phyloP scores from a whole-genome alignment of 2,888 invertebrate species.

The Acronicta aceris region DNA sequence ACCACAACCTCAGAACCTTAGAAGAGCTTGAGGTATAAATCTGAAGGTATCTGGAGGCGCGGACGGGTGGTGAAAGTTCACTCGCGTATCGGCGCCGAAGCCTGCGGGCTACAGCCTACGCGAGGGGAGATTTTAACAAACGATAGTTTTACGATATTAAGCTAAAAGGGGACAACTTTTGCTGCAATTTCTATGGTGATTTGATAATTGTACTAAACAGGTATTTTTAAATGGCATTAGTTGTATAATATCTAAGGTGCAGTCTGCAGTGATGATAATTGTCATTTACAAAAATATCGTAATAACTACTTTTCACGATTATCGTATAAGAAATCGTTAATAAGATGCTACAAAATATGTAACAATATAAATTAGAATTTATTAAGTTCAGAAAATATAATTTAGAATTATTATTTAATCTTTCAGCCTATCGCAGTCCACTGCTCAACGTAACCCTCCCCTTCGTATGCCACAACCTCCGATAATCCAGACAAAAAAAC shows the following conservation, averaged over 20 bases:
- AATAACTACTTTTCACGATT: too few species aligned
- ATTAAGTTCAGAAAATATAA: too few species aligned
- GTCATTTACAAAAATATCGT: too few species aligned
- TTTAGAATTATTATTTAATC: too few species aligned
- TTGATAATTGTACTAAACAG: not conserved
- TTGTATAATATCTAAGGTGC: not conserved
- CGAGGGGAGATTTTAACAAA: slow-evolving; percentile 52
- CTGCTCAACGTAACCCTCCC: too few species aligned
- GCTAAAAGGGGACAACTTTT: not conserved
- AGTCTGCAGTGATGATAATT: not conserved
- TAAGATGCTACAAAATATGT: too few species aligned
- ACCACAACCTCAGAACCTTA: slow-evolving; percentile 57
- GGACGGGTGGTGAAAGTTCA: slow-evolving; percentile 82
- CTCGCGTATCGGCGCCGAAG: slow-evolving; percentile 65
- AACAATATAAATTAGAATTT: too few species aligned
- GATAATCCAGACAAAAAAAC: too few species aligned
- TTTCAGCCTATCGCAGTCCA: too few species aligned
- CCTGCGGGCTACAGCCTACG: slow-evolving; percentile 76
- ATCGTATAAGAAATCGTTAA: too few species aligned
- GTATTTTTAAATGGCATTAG: not conserved
- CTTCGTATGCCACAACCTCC: too few species aligned
- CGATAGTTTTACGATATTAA: slow-evolving; percentile 51
- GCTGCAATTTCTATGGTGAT: not conserved
- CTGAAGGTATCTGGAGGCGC: slow-evolving; percentile 69
- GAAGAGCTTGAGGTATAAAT: slow-evolving; percentile 71